These are phyloP conservation scores for Ceratosolen solmsi DNA, from an alignment of 1,140 invertebrate species.

Conservation along the genomic window DNA sequence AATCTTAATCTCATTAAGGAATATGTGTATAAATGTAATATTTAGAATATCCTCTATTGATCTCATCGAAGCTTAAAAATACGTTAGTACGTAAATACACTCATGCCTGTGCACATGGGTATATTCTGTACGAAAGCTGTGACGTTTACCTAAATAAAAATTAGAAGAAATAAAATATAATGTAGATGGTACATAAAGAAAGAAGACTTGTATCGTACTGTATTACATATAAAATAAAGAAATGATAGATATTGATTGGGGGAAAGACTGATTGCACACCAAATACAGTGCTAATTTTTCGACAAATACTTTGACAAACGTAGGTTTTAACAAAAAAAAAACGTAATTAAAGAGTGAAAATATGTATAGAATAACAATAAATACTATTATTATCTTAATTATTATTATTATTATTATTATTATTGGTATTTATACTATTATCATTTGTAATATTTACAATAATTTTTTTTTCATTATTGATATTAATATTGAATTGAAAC, in stretches of 20 bases:
- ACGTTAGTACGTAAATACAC: conserved; percentile 21
- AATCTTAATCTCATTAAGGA: conserved; percentile 44
- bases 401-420: conserved; percentile 38
- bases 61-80: conserved; percentile 48
- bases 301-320: conserved; percentile 44
- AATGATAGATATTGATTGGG: conserved; percentile 35
- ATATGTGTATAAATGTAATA: conserved; percentile 51
- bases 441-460: not conserved
- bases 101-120: not conserved
- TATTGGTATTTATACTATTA: conserved; percentile 5
- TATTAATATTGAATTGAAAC: conserved; percentile 19
- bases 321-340: conserved; percentile 46
- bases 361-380: conserved; percentile 31
- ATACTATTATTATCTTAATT: conserved; percentile 38
- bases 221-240: conserved; percentile 7
- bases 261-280: conserved; percentile 48
- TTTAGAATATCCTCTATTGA: conserved; percentile 51
- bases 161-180: conserved; percentile 35
- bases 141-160: conserved; percentile 34
- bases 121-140: conserved; percentile 37
- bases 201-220: conserved; percentile 10
- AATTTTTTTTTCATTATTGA: conserved; percentile 23
- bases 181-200: conserved; percentile 23
- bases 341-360: conserved; percentile 4
- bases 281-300: conserved; percentile 48